Evolutionary conservation across 2,888 invertebrate species (phyloP).

Genomic region (Hypena proboscidalis): DNA sequence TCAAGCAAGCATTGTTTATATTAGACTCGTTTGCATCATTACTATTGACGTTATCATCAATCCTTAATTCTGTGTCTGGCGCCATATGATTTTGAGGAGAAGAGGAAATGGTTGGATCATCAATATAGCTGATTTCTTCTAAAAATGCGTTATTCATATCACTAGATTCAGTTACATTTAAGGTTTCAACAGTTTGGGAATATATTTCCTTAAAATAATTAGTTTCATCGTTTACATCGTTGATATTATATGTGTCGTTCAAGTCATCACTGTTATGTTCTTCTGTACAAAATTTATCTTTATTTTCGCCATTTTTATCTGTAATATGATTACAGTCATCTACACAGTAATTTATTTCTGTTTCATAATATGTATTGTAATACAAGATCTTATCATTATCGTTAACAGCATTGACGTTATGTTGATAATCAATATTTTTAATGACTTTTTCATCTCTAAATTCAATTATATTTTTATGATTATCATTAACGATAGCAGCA

Average conservation of each 20-base stretch:
- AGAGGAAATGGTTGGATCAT: constrained; percentile 27
- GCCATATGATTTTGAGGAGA: constrained; percentile 8
- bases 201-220: background rate
- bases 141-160: constrained; percentile 72
- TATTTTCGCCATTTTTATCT: background rate
- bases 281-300: background rate
- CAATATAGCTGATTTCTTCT: constrained; percentile 43
- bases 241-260: background rate
- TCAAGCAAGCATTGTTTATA: no score
- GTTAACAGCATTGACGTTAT: background rate
- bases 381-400: no score
- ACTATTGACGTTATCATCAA: background rate
- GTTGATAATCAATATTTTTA: no score
- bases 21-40: background rate
- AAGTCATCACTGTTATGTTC: constrained; percentile 1
- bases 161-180: constrained; percentile 49
- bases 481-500: background rate
- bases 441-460: no score
- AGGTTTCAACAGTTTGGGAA: background rate
- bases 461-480: no score
- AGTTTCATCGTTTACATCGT: background rate
- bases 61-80: background rate
- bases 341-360: no score
- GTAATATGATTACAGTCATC: no score
- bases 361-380: no score